Conservation (phyloP, 1,140 invertebrate species). For the Drosophila mojavensis region DNA sequence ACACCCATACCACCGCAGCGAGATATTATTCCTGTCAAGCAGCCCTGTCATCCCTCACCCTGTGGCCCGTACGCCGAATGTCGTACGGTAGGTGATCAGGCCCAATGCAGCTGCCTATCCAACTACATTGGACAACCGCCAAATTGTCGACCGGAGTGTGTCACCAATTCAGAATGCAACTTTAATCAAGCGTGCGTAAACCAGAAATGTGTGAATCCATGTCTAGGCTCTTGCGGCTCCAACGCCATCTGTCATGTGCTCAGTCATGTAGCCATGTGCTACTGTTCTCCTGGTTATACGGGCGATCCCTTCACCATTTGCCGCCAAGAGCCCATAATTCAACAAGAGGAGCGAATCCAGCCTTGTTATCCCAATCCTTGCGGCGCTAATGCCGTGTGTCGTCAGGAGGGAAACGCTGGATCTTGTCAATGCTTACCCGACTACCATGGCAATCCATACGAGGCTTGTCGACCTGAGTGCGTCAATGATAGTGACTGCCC, state of each 20-base stretch:
- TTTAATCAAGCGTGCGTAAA: constrained; percentile 68
- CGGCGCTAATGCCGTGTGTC: constrained; percentile 90
- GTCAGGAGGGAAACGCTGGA: constrained; percentile 87
- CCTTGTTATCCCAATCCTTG: constrained; percentile 86
- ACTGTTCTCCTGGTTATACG: constrained; percentile 85
- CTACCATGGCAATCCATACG: constrained; percentile 89
- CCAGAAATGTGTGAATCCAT: constrained; percentile 92
- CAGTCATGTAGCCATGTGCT: constrained; percentile 83
- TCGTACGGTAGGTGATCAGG: constrained; percentile 86
- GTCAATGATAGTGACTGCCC: constrained; percentile 90
- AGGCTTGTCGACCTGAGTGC: constrained; percentile 90
- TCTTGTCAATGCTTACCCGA: constrained; percentile 89
- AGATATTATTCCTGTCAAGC: constrained; percentile 45
- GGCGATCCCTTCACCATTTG: constrained; percentile 85
- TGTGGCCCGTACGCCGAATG: constrained; percentile 91
- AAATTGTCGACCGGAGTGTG: constrained; percentile 91
- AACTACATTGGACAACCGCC: constrained; percentile 91
- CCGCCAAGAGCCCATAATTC: constrained; percentile 85
- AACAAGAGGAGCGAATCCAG: constrained; percentile 70
- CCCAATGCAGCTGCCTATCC: constrained; percentile 89
- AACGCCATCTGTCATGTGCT: constrained; percentile 72
- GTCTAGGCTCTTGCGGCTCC: constrained; percentile 87
- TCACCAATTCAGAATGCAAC: constrained; percentile 92
- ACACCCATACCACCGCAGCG: constrained; percentile 63
- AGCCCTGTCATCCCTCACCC: constrained; percentile 89